phyloP scores from a whole-genome alignment of 2,113 vertebrate genomes.

The Ailuropoda melanoleuca region DNA sequence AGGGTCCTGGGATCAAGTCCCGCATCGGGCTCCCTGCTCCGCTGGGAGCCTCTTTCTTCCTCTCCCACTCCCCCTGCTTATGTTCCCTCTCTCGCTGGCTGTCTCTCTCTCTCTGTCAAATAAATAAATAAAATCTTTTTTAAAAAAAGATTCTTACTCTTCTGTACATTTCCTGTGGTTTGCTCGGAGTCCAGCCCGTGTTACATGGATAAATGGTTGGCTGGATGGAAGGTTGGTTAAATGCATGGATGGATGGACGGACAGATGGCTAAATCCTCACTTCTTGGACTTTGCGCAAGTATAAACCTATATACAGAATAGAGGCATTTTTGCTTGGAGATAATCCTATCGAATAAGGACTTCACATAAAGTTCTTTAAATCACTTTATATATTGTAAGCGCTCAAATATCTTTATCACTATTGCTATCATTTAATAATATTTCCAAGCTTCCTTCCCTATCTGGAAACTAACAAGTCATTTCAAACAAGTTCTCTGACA shows the following conservation, averaged over 20 bases:
- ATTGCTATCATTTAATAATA: neutral
- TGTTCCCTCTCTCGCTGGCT: too few species aligned
- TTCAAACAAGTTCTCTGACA: constrained; percentile 58
- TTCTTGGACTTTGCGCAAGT: constrained; percentile 1
- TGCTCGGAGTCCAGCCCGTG: neutral
- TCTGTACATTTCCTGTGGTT: neutral
- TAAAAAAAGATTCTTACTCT: neutral
- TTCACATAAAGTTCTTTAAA: constrained; percentile 52
- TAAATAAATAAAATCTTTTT: too few species aligned
- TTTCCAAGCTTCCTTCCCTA: neutral
- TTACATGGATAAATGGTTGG: neutral
- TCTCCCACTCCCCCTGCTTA: too few species aligned
- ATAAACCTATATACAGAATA: neutral
- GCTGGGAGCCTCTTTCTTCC: too few species aligned
- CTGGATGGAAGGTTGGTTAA: neutral
- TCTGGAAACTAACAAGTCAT: constrained; percentile 35
- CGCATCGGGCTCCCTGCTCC: too few species aligned
- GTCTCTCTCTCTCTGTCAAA: too few species aligned
- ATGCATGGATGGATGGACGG: neutral
- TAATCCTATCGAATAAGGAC: constrained; percentile 11
- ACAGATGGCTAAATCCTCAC: neutral
- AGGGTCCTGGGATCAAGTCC: too few species aligned
- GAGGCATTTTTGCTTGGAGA: constrained; percentile 27
- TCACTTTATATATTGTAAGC: neutral
- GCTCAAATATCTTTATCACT: constrained; percentile 5